Evolutionary conservation across 1,140 invertebrate genomes (phyloP).

Genomic region (Trissolcus basalis): DNA sequence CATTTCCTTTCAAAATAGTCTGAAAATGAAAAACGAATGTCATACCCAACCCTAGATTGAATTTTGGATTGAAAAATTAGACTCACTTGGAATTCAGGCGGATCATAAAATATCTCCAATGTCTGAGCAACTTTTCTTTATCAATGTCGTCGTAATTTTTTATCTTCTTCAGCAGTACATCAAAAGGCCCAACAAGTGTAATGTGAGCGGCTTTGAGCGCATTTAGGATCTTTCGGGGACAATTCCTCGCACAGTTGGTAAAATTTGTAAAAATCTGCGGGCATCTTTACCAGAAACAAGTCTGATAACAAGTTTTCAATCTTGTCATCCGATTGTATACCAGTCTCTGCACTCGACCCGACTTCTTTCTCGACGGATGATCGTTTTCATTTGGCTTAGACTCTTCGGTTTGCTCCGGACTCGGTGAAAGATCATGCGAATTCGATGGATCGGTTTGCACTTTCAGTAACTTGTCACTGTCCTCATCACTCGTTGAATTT

Average conservation of each 20-base stretch:
- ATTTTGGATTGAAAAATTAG: background rate
- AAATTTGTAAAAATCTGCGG: slow-evolving; percentile 90
- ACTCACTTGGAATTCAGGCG: slow-evolving; percentile 92
- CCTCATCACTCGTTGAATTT: slow-evolving; percentile 16
- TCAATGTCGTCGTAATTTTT: slow-evolving; percentile 77
- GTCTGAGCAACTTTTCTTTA: slow-evolving; percentile 82
- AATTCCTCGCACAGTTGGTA: slow-evolving; percentile 86
- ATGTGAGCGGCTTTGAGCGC: slow-evolving; percentile 82
- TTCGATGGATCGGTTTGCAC: slow-evolving; percentile 8
- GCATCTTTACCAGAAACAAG: slow-evolving; percentile 91
- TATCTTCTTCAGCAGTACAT: slow-evolving; percentile 85
- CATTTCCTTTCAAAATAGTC: slow-evolving; percentile 83
- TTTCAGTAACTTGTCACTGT: slow-evolving; percentile 11
- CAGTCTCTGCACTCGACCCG: slow-evolving; percentile 5
- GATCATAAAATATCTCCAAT: slow-evolving; percentile 96
- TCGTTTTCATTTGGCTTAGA: slow-evolving; percentile 10
- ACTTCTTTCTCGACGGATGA: background rate
- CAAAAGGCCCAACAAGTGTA: slow-evolving; percentile 89
- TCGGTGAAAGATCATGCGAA: slow-evolving; percentile 38
- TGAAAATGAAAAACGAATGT: slow-evolving; percentile 63
- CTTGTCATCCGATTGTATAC: slow-evolving; percentile 26
- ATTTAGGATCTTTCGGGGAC: slow-evolving; percentile 79
- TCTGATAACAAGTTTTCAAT: slow-evolving; percentile 80
- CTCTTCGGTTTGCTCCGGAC: slow-evolving; percentile 17
- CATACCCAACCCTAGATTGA: background rate